Conservation (phyloP, 2,113 vertebrate genomes). For the Tringa solitaria region DNA sequence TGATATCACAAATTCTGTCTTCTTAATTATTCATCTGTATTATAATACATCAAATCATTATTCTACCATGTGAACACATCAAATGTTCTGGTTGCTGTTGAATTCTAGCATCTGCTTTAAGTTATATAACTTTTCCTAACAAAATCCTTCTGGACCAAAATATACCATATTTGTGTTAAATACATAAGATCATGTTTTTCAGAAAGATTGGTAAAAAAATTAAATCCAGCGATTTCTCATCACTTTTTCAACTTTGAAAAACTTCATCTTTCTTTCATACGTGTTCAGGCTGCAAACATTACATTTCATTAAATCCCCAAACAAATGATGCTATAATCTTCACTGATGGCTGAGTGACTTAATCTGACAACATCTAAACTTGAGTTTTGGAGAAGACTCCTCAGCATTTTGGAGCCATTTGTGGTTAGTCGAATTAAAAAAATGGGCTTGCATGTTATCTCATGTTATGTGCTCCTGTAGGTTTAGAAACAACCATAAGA, state of each 20-base stretch:
- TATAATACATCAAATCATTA: neutral
- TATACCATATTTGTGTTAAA: neutral
- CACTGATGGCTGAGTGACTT: neutral
- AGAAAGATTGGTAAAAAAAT: neutral
- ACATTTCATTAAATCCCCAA: neutral
- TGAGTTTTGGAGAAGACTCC: neutral
- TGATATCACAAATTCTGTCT: neutral
- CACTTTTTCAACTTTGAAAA: neutral
- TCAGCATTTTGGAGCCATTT: neutral
- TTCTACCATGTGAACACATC: neutral
- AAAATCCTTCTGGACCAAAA: neutral
- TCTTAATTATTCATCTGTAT: neutral
- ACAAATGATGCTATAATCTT: neutral
- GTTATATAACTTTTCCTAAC: neutral
- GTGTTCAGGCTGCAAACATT: neutral
- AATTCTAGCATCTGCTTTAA: neutral
- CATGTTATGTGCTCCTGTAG: neutral
- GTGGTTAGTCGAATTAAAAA: neutral
- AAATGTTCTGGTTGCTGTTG: neutral
- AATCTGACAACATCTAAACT: neutral
- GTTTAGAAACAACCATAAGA: neutral
- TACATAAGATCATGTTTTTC: neutral
- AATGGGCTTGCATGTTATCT: neutral
- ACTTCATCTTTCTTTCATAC: neutral
- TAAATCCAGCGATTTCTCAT: neutral